A percentile compares a stretch with the other conserved stretches of the same genome.
Conservation (phyloP, 1,140 invertebrate species). For the Rhopalosiphum maidis region DNA sequence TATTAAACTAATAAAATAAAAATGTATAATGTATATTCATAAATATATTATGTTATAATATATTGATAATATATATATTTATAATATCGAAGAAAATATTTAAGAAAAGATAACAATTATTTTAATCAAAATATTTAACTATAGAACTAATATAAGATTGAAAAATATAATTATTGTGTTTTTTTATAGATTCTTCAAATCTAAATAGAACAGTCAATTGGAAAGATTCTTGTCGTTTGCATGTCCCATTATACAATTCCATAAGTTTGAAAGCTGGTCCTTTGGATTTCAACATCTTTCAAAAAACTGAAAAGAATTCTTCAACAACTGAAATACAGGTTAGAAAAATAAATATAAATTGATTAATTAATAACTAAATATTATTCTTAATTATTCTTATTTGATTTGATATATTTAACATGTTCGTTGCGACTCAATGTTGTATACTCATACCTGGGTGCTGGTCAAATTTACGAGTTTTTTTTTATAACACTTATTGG, state of each 20-base stretch:
- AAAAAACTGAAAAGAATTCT: conserved; percentile 54
- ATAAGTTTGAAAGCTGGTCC: conserved; percentile 57
- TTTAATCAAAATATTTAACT: neutral
- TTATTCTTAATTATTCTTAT: neutral
- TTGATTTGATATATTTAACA: neutral
- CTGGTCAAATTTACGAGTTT: too few species aligned
- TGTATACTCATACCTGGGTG: too few species aligned
- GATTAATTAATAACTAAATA: neutral
- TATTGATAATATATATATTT: too few species aligned
- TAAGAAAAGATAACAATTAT: too few species aligned
- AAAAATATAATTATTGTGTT: neutral
- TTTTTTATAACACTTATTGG: too few species aligned
- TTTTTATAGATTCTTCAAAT: conserved; percentile 56
- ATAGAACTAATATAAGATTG: neutral
- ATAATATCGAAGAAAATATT: too few species aligned
- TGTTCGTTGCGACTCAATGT: too few species aligned
- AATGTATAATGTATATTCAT: neutral
- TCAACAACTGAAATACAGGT: conserved; percentile 43
- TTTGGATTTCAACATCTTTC: conserved; percentile 58
- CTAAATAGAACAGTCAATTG: conserved; percentile 60
- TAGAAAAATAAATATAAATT: neutral
- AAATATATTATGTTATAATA: neutral
- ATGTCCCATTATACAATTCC: conserved; percentile 59
- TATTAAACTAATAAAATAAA: neutral
- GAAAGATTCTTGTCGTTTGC: conserved; percentile 41